Evolutionary conservation across 1,140 invertebrate genomes (phyloP).

Genomic region (Drosophila repletoides): DNA sequence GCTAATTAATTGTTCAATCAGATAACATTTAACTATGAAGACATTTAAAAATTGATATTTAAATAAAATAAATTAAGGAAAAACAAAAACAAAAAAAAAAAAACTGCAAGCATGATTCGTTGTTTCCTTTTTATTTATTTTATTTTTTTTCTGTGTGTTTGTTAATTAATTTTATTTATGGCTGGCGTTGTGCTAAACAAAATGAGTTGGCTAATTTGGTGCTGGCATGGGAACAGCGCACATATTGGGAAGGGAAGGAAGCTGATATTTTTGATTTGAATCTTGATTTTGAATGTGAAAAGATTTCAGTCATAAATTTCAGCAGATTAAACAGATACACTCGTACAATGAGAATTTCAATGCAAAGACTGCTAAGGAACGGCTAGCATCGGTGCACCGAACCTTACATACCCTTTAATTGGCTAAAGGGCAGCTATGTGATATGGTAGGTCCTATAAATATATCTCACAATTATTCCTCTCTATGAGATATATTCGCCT

Average conservation of each 20-base stretch:
- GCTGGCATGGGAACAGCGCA: constrained; percentile 31
- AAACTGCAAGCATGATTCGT: constrained; percentile 45
- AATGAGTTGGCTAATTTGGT: constrained; percentile 61
- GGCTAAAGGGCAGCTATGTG: too few relatives aligned
- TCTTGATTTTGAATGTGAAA: constrained; percentile 42
- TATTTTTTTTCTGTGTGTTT: constrained; percentile 27
- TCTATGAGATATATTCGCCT: too few relatives aligned
- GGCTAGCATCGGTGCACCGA: too few relatives aligned
- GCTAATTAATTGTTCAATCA: constrained; percentile 76
- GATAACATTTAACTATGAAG: constrained; percentile 72
- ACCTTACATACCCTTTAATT: too few relatives aligned
- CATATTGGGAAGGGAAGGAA: constrained; percentile 26
- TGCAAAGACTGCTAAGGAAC: too few relatives aligned
- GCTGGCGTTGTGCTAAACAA: constrained; percentile 46
- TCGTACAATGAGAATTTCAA: constrained; percentile 10
- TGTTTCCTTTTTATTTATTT: constrained; percentile 37
- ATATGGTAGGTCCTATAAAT: too few relatives aligned
- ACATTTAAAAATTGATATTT: constrained; percentile 69
- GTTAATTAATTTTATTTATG: constrained; percentile 58
- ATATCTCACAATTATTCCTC: too few relatives aligned
- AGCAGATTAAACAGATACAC: constrained; percentile 39
- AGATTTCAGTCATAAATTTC: constrained; percentile 33
- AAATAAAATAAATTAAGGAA: constrained; percentile 54
- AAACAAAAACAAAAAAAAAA: constrained; percentile 26
- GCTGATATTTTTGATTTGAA: constrained; percentile 30